Percentiles rank a stretch among this genome's conserved stretches.
Evolutionary conservation across 2,888 invertebrate species (phyloP).

Genomic region (Caenorhabditis zanzibari): DNA sequence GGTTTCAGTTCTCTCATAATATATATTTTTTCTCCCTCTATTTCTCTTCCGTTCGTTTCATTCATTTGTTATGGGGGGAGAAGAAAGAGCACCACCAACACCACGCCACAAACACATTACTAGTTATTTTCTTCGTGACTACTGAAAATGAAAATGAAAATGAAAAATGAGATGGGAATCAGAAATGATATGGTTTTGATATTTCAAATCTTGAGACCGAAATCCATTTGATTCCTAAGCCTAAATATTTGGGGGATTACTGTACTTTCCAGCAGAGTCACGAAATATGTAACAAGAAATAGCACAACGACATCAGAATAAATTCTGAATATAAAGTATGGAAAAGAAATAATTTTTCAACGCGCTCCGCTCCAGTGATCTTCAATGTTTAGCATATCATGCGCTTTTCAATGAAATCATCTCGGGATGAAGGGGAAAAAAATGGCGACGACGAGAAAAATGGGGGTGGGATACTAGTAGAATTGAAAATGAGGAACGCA

Average conservation of each 20-base stretch:
- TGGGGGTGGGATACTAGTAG: slow-evolving; percentile 32
- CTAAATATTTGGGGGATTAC: background rate
- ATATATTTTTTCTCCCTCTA: background rate
- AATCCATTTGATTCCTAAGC: background rate
- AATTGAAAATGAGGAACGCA: slow-evolving; percentile 38
- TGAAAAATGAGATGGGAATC: slow-evolving; percentile 17
- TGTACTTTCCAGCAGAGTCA: background rate
- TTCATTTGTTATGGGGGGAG: slow-evolving; percentile 48
- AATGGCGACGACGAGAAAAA: slow-evolving; percentile 1
- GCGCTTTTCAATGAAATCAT: slow-evolving; percentile 37
- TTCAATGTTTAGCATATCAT: slow-evolving; percentile 52
- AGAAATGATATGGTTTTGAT: too few species aligned
- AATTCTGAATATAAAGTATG: slow-evolving; percentile 11
- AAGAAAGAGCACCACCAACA: background rate
- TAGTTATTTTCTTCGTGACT: slow-evolving; percentile 16
- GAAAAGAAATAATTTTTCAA: slow-evolving; percentile 33
- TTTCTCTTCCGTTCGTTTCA: slow-evolving; percentile 33
- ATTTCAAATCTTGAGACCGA: too few species aligned
- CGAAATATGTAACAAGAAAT: slow-evolving; percentile 7
- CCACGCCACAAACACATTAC: slow-evolving; percentile 36
- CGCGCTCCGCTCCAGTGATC: slow-evolving; percentile 31
- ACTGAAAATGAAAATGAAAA: slow-evolving; percentile 7
- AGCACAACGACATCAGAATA: slow-evolving; percentile 22
- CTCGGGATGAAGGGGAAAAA: background rate
- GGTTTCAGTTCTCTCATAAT: slow-evolving; percentile 16